phyloP scores from a whole-genome alignment of 2,888 invertebrate genomes.

The Artemia sp. region DNA sequence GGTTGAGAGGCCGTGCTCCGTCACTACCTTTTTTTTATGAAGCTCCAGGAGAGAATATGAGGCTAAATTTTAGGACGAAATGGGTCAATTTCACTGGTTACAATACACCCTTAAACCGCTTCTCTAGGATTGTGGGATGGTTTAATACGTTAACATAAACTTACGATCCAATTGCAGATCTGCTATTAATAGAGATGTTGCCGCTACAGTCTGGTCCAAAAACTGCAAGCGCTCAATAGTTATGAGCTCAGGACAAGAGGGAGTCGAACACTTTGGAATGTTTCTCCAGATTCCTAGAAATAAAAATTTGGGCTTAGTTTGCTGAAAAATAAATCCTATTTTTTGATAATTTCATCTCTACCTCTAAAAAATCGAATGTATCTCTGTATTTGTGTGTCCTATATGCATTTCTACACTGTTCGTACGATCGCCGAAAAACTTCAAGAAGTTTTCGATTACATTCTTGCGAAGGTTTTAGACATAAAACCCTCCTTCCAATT shows the following conservation, averaged over 20 bases:
- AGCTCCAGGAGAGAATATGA: too few relatives aligned
- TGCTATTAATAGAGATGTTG: constrained; percentile 17
- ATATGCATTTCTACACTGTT: background rate
- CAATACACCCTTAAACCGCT: too few relatives aligned
- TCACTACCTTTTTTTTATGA: too few relatives aligned
- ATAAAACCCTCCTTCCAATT: too few relatives aligned
- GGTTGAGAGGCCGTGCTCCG: too few relatives aligned
- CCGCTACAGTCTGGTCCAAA: constrained; percentile 19
- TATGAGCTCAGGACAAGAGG: background rate
- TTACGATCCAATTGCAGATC: constrained; percentile 20
- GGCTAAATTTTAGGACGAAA: too few relatives aligned
- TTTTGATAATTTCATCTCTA: background rate
- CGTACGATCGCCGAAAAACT: background rate
- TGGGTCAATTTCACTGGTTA: too few relatives aligned
- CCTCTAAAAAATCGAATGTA: background rate
- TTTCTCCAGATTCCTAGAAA: constrained; percentile 7
- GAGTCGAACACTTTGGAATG: background rate
- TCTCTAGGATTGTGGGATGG: too few relatives aligned
- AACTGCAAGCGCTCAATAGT: constrained; percentile 15
- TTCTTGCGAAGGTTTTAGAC: background rate
- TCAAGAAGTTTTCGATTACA: background rate
- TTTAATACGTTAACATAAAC: background rate
- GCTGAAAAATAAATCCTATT: background rate
- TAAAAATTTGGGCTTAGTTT: background rate
- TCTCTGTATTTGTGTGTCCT: background rate